A percentile compares a stretch with the other conserved stretches of the same genome.
Conservation (phyloP, 2,113 vertebrate genomes). For the Hymenochirus boettgeri region DNA sequence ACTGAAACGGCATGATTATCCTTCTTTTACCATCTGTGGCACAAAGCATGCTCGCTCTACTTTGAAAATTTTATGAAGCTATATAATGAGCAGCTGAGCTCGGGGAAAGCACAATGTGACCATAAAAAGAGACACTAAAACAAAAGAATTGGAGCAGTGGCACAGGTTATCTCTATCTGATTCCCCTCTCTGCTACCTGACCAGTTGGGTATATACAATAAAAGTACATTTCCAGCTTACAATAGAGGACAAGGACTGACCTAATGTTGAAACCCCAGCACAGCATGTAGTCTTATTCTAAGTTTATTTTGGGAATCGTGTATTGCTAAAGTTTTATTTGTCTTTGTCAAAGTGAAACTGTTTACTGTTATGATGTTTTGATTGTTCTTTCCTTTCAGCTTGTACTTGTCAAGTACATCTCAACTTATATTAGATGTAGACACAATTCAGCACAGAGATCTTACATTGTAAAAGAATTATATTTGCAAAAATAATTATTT, state of each 20-base stretch:
- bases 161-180: constrained; percentile 32
- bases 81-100: constrained; percentile 41
- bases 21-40: constrained; percentile 47
- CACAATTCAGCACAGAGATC: too few relatives aligned
- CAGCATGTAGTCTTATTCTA: not conserved
- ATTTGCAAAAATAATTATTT: too few relatives aligned
- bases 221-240: not conserved
- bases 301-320: not conserved
- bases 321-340: not conserved
- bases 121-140: constrained; percentile 41
- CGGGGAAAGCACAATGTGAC: constrained; percentile 38
- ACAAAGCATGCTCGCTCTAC: constrained; percentile 40
- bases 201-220: not conserved
- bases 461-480: too few relatives aligned
- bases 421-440: too few relatives aligned
- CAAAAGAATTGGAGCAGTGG: constrained; percentile 30
- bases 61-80: constrained; percentile 45
- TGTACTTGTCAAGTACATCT: not conserved
- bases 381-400: not conserved
- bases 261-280: not conserved
- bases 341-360: not conserved
- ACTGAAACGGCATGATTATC: constrained; percentile 74
- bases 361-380: not conserved
- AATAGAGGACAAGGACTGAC: constrained; percentile 6
- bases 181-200: constrained; percentile 15